Evolutionary conservation across 2,113 vertebrate species (phyloP).

Genomic region (Dolichotis patagonum): DNA sequence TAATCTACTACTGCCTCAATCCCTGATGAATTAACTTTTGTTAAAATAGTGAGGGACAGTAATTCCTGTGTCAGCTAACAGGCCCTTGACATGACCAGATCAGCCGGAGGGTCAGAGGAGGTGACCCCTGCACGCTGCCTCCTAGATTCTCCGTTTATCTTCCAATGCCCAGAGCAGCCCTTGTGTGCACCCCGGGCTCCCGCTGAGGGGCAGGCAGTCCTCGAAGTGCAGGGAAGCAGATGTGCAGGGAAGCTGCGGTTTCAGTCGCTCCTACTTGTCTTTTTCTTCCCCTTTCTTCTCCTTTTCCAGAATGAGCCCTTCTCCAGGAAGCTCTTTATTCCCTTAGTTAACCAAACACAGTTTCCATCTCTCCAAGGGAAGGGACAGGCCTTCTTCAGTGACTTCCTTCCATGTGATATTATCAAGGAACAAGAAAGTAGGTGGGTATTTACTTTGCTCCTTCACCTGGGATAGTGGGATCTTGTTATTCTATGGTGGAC

Average conservation of each 20-base stretch:
- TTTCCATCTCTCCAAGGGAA: not conserved
- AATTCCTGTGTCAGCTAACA: not conserved
- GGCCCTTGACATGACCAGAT: not conserved
- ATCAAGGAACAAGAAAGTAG: not conserved
- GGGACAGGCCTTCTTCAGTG: not conserved
- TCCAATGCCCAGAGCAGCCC: not conserved
- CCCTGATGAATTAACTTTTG: not conserved
- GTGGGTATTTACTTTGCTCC: not conserved
- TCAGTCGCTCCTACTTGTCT: not conserved
- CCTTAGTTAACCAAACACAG: rapidly evolving
- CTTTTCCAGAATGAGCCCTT: not conserved
- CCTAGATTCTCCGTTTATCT: not conserved
- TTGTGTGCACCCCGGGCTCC: rapidly evolving
- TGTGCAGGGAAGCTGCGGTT: rapidly evolving
- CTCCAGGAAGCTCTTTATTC: not conserved
- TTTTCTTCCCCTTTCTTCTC: not conserved
- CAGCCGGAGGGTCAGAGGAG: not conserved
- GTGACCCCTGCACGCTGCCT: not conserved
- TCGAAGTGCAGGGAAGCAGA: not conserved
- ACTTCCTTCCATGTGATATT: not conserved
- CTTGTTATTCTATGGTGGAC: not conserved
- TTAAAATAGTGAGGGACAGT: not conserved
- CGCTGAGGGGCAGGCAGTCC: rapidly evolving
- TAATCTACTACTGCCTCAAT: not conserved
- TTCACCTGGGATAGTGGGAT: not conserved